Evolutionary conservation across 2,113 vertebrate genomes (phyloP).

Genomic region (Osmerus mordax): DNA sequence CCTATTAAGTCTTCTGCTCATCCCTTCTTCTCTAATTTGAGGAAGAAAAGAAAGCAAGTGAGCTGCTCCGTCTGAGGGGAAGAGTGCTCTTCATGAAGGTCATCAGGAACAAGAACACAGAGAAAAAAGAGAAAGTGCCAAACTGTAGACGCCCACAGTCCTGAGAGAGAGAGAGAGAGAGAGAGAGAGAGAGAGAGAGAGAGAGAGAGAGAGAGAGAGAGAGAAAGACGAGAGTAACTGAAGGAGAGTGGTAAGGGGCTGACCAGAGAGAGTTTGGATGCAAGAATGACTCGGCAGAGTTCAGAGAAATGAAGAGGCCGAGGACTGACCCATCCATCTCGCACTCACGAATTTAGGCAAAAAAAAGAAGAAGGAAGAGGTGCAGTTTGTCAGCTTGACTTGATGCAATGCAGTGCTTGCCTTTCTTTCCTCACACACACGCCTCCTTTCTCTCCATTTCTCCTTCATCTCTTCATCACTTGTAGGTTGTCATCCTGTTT

Average conservation of each 20-base stretch:
- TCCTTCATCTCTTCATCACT: neutral
- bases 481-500: no score
- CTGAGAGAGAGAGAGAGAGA: neutral
- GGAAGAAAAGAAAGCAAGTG: slow-evolving; percentile 28
- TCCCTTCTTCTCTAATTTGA: slow-evolving; percentile 32
- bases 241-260: slow-evolving; percentile 21
- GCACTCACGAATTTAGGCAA: slow-evolving; percentile 40
- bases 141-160: slow-evolving; percentile 12
- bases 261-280: slow-evolving; percentile 43
- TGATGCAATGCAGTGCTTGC: slow-evolving; percentile 48
- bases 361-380: slow-evolving; percentile 30
- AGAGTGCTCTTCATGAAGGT: slow-evolving; percentile 59
- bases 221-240: neutral
- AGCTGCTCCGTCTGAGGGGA: slow-evolving; percentile 30
- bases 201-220: neutral
- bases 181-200: neutral
- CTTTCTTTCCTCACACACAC: slow-evolving; percentile 3
- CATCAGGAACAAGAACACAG: slow-evolving; percentile 36
- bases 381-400: slow-evolving; percentile 46
- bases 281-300: slow-evolving; percentile 65
- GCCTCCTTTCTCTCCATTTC: slow-evolving; percentile 16
- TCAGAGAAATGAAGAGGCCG: slow-evolving; percentile 41
- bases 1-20: slow-evolving; percentile 30
- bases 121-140: slow-evolving; percentile 23
- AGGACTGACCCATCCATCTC: slow-evolving; percentile 51